Percentiles rank a stretch among this genome's conserved stretches.
These are phyloP conservation scores for Pogonus chalceus DNA, from an alignment of 1,140 invertebrate species.

Conservation along the genomic window DNA sequence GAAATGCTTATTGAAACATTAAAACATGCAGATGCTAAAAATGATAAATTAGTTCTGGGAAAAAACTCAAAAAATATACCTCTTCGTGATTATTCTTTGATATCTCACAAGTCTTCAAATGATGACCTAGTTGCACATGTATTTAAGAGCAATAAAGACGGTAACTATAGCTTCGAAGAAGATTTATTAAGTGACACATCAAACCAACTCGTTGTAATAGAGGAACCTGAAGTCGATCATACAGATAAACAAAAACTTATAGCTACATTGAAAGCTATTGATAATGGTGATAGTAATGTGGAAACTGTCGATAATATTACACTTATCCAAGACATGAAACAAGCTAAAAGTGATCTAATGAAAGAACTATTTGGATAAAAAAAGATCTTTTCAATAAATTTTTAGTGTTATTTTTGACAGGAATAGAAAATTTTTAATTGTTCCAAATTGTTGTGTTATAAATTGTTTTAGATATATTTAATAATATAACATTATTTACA, in stretches of 20 bases:
- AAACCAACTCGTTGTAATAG: not conserved
- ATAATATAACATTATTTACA: too few species aligned
- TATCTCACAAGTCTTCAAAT: conserved; percentile 21
- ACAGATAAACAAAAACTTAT: conserved; percentile 48
- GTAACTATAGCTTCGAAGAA: conserved; percentile 2
- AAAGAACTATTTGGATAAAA: conserved; percentile 33
- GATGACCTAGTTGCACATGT: conserved; percentile 27
- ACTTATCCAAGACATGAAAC: conserved; percentile 11
- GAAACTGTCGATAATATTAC: conserved; percentile 27
- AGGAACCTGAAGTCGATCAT: conserved; percentile 24
- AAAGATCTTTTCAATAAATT: not conserved
- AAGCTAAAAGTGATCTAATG: conserved; percentile 30
- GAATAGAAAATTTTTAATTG: too few species aligned
- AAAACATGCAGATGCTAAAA: conserved; percentile 36
- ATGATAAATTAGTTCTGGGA: conserved; percentile 30
- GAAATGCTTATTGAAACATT: conserved; percentile 36
- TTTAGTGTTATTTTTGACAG: too few species aligned
- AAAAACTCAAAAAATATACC: conserved; percentile 31
- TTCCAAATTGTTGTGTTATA: too few species aligned
- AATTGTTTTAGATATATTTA: too few species aligned
- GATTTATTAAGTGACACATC: not conserved
- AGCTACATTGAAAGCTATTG: conserved; percentile 52
- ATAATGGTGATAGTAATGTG: conserved; percentile 46
- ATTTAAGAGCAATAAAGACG: not conserved
- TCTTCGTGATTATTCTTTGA: conserved; percentile 29